Conservation (phyloP, 2,113 vertebrate genomes). For the Thunnus thynnus region DNA sequence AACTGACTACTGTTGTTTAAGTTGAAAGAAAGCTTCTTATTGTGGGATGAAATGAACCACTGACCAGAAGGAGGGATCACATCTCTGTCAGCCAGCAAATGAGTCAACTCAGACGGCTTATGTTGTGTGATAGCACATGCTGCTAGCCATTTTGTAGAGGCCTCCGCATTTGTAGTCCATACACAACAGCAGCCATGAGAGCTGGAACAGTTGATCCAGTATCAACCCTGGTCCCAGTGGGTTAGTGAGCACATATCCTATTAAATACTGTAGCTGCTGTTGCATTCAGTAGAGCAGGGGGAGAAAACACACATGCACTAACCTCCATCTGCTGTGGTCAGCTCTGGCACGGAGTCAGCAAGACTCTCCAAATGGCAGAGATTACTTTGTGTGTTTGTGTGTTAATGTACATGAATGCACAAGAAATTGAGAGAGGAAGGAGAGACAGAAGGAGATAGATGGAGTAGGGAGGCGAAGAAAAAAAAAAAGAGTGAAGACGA, state of each 20-base stretch:
- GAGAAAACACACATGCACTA: conserved; percentile 11
- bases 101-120: conserved; percentile 37
- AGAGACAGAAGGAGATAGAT: conserved; percentile 41
- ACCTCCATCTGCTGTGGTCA: conserved; percentile 68
- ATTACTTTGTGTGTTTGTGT: conserved; percentile 27
- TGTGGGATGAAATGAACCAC: conserved; percentile 37
- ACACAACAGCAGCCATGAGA: conserved; percentile 40
- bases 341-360: conserved; percentile 53
- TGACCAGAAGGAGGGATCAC: conserved; percentile 57
- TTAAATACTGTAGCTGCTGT: conserved; percentile 58
- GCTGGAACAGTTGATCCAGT: conserved; percentile 38
- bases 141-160: conserved; percentile 51
- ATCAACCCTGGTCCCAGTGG: conserved; percentile 36
- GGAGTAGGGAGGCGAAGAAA: not conserved
- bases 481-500: conserved; percentile 1
- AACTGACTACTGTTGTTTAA: conserved; percentile 5
- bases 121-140: conserved; percentile 55
- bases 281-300: not conserved
- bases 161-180: conserved; percentile 38
- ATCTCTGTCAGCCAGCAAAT: conserved; percentile 41
- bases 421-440: conserved; percentile 21
- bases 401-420: conserved; percentile 9
- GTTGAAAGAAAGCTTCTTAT: conserved; percentile 1
- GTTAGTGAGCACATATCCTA: conserved; percentile 57
- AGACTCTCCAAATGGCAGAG: conserved; percentile 27